phyloP scores from a whole-genome alignment of 2,113 vertebrate species.

The Alethe castanea region DNA sequence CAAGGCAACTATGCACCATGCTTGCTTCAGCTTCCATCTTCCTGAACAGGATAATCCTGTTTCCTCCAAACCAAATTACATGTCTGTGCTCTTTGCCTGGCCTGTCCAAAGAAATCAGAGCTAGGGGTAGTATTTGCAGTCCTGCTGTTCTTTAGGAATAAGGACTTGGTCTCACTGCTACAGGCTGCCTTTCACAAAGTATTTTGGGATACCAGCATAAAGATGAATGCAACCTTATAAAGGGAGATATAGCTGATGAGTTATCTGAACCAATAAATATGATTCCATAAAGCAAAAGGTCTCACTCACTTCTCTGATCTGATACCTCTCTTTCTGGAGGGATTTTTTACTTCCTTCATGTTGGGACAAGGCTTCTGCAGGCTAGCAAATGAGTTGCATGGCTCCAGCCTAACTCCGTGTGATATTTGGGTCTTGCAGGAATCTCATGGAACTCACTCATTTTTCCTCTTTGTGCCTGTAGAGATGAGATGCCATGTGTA shows the following conservation, averaged over 20 bases:
- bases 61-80: not conserved
- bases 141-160: not conserved
- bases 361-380: not conserved
- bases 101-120: not conserved
- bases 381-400: not conserved
- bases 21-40: not conserved
- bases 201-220: not conserved
- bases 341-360: not conserved
- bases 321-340: not conserved
- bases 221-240: not conserved
- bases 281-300: not conserved
- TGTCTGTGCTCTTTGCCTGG: not conserved
- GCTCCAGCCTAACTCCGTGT: not conserved
- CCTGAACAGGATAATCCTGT: not conserved
- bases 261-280: not conserved
- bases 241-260: fast-evolving
- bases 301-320: fast-evolving
- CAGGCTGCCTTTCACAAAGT: not conserved
- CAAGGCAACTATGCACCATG: not conserved
- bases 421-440: not conserved
- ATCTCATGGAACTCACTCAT: not conserved
- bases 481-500: not conserved
- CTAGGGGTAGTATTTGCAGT: not conserved
- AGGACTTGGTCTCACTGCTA: not conserved
- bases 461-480: fast-evolving